These are phyloP conservation scores for Clupea harengus DNA, from an alignment of 2,113 vertebrate genomes.

Conservation along the genomic window DNA sequence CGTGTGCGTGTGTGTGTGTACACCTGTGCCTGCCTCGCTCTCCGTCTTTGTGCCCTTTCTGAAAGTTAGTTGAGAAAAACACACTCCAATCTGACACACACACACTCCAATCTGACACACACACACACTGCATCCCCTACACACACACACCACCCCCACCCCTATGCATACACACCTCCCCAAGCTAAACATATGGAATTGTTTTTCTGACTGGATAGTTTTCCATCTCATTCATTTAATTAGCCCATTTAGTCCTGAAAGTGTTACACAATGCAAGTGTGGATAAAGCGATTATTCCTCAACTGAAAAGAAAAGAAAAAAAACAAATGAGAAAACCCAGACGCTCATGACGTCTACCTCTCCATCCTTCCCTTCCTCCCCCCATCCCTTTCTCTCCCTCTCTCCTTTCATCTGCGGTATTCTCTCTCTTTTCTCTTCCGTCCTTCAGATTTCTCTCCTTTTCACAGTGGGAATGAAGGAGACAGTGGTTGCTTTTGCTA, in stretches of 20 bases:
- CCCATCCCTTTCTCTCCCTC: neutral
- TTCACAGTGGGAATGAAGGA: neutral
- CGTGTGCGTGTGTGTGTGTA: neutral
- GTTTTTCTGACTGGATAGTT: conserved; percentile 7
- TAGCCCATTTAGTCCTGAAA: neutral
- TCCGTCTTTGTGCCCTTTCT: neutral
- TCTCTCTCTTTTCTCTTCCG: neutral
- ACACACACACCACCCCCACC: neutral
- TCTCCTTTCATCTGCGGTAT: neutral
- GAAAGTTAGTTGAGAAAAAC: neutral
- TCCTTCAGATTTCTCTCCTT: neutral
- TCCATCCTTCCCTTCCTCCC: neutral
- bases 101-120: neutral
- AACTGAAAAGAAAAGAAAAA: neutral
- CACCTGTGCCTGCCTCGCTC: neutral
- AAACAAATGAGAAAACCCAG: neutral
- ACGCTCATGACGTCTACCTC: neutral
- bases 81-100: neutral
- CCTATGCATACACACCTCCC: neutral
- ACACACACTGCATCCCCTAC: no score
- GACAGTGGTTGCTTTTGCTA: neutral
- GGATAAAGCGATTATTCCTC: neutral
- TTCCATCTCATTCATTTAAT: neutral
- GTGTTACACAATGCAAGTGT: neutral
- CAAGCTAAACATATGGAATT: neutral